phyloP scores from a whole-genome alignment of 2,888 invertebrate genomes.

The Julus scandinavius region DNA sequence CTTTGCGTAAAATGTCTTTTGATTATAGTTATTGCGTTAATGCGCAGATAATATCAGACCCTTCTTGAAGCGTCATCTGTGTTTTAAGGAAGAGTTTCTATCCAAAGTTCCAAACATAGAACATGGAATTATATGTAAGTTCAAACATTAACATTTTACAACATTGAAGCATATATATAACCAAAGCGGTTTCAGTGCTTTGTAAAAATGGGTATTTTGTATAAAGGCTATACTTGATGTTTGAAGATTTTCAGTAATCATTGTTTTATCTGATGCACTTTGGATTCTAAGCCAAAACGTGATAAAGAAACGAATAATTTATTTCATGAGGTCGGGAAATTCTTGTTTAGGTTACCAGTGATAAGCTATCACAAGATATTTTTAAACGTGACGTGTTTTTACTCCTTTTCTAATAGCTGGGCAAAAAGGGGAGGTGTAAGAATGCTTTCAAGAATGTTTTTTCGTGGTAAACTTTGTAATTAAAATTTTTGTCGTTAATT shows the following conservation, averaged over 20 bases:
- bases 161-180: too few relatives aligned
- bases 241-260: background rate
- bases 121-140: too few relatives aligned
- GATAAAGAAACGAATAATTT: constrained; percentile 34
- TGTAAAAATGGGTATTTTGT: too few relatives aligned
- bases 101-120: too few relatives aligned
- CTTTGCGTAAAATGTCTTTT: background rate
- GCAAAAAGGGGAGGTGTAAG: background rate
- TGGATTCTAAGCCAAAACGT: constrained; percentile 9
- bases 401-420: background rate
- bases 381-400: constrained; percentile 29
- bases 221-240: background rate
- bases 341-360: background rate
- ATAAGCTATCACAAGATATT: constrained; percentile 16
- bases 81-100: background rate
- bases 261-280: background rate
- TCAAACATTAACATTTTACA: too few relatives aligned
- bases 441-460: background rate
- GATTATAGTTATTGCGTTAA: background rate
- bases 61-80: background rate
- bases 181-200: too few relatives aligned
- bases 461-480: background rate
- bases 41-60: background rate
- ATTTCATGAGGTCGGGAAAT: background rate
- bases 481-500: constrained; percentile 30